Conservation (phyloP, 2,113 vertebrate genomes). For the Thamnaconus septentrionalis region DNA sequence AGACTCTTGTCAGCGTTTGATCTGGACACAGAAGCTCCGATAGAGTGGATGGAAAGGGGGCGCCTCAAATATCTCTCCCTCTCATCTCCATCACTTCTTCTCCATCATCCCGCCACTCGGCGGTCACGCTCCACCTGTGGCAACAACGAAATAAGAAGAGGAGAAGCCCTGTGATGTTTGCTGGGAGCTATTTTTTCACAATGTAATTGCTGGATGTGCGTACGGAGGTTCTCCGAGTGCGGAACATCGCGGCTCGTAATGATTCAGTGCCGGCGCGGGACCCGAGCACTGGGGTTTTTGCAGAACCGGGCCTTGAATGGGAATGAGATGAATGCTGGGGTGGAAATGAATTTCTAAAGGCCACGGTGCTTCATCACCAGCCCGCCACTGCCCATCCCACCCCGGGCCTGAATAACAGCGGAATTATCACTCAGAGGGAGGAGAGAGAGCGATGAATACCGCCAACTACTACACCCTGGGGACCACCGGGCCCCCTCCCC, state of each 20-base stretch:
- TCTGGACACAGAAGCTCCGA: constrained; percentile 49
- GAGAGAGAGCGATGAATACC: constrained; percentile 80
- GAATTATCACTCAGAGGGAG: constrained; percentile 72
- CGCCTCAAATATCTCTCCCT: constrained; percentile 30
- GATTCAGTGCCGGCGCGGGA: constrained; percentile 40
- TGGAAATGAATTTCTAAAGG: constrained; percentile 88
- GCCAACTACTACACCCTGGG: constrained; percentile 67
- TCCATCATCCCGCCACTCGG: constrained; percentile 4
- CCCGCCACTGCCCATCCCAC: constrained; percentile 71
- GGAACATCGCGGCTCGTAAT: constrained; percentile 54
- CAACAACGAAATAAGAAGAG: background rate
- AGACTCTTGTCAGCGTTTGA: constrained; percentile 54
- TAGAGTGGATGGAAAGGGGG: constrained; percentile 25
- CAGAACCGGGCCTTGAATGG: constrained; percentile 68
- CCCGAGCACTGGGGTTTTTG: constrained; percentile 45
- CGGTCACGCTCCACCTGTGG: constrained; percentile 11
- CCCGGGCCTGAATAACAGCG: constrained; percentile 68
- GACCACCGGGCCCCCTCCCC: constrained; percentile 36
- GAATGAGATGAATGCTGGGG: constrained; percentile 82
- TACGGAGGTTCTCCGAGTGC: constrained; percentile 53
- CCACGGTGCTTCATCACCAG: constrained; percentile 78
- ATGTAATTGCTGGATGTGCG: constrained; percentile 27
- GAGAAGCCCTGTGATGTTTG: constrained; percentile 18
- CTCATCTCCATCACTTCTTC: constrained; percentile 15
- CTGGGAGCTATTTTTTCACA: constrained; percentile 32